phyloP scores from a whole-genome alignment of 2,888 invertebrate genomes.

The Dimorphilus gyrociliatus region DNA sequence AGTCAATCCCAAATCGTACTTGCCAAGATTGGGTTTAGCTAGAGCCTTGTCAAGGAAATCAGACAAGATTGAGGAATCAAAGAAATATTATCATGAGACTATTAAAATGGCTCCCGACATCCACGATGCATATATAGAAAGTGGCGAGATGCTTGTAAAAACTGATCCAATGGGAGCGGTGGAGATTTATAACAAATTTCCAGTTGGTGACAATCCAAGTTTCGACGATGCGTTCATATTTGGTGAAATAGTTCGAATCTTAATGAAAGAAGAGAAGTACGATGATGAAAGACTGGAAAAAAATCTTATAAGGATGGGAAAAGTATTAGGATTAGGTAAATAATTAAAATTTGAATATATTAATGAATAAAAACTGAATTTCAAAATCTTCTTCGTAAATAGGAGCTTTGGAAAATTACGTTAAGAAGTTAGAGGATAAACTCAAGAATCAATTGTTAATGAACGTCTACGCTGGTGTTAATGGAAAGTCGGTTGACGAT shows the following conservation, averaged over 20 bases:
- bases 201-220: slow-evolving; percentile 24
- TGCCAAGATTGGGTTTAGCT: slow-evolving; percentile 27
- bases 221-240: slow-evolving; percentile 37
- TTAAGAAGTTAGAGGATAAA: slow-evolving; percentile 29
- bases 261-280: slow-evolving; percentile 32
- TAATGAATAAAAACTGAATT: too few relatives aligned
- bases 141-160: slow-evolving; percentile 27
- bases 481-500: slow-evolving; percentile 30
- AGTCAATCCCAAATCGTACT: slow-evolving; percentile 23
- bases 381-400: too few relatives aligned
- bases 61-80: slow-evolving; percentile 19
- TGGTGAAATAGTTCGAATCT: slow-evolving; percentile 29
- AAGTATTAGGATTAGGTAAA: slow-evolving; percentile 29
- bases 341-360: too few relatives aligned
- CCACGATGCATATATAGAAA: slow-evolving; percentile 35
- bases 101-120: slow-evolving; percentile 31
- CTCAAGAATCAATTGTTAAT: slow-evolving; percentile 26
- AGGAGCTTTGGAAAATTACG: slow-evolving; percentile 31
- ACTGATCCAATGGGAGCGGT: slow-evolving; percentile 29
- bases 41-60: slow-evolving; percentile 19
- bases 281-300: slow-evolving; percentile 27
- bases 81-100: slow-evolving; percentile 28
- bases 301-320: slow-evolving; percentile 30
- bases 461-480: slow-evolving; percentile 32
- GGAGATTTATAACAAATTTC: slow-evolving; percentile 32